Conservation (phyloP, 2,797 vertebrate genomes). For the Malacoraja senta region DNA sequence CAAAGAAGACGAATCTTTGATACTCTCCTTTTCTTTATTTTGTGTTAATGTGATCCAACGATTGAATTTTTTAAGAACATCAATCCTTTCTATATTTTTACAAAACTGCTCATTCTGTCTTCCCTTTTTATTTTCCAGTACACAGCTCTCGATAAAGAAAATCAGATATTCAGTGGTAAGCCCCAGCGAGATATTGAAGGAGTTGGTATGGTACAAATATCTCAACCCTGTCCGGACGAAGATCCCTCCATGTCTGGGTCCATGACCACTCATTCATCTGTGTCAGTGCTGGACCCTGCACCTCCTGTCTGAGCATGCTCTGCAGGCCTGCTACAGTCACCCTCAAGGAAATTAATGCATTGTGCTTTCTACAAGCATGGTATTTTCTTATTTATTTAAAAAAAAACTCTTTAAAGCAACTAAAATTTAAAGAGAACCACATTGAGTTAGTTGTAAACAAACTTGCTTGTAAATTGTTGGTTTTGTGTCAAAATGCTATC, state of each 20-base stretch:
- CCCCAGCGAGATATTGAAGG: constrained; percentile 52
- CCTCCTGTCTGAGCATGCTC: constrained; percentile 38
- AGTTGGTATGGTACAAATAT: constrained; percentile 46
- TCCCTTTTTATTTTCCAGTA: constrained; percentile 62
- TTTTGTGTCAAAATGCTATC: constrained; percentile 15
- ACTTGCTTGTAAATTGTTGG: constrained; percentile 11
- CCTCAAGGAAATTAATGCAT: constrained; percentile 47
- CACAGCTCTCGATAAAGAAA: constrained; percentile 94
- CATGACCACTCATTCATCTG: constrained; percentile 49
- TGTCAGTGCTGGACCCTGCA: constrained; percentile 42
- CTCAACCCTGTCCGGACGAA: constrained; percentile 50
- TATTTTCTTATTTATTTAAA: neutral
- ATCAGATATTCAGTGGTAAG: constrained; percentile 67
- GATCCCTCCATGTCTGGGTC: constrained; percentile 45
- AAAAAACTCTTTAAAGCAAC: neutral
- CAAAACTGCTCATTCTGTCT: constrained; percentile 1
- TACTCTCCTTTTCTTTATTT: constrained; percentile 50
- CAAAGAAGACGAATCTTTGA: neutral
- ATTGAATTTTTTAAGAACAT: constrained; percentile 35
- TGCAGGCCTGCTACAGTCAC: constrained; percentile 49
- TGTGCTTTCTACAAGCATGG: constrained; percentile 36
- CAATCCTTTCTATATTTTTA: constrained; percentile 6
- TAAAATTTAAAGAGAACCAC: neutral
- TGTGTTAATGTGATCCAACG: constrained; percentile 2
- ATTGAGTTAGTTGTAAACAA: neutral